Evolutionary conservation across 2,113 vertebrate species (phyloP), one percentile per base, ranked within the genome.

Genomic region (Girardinichthys multiradiatus): DNA sequence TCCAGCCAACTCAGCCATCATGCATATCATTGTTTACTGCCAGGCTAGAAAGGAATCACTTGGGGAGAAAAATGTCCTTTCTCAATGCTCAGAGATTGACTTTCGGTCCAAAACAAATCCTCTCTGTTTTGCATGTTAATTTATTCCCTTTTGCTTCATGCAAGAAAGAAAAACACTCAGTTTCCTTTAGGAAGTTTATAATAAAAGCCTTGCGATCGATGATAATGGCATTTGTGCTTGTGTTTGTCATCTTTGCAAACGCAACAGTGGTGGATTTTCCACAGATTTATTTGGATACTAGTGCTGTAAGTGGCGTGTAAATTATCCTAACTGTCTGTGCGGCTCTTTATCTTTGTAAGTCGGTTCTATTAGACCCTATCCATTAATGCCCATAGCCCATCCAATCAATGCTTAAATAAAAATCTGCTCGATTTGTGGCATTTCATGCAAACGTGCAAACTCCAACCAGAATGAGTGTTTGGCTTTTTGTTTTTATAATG

Each of bases 281-380:
- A 27, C 88, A 93, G 93, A 94, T 95, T 95, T 94, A 94, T 95
- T 92, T 93, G 91, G 93, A 93, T 94, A 92, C 92, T 93, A 92
- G 92, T 91, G 94, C 93, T 92, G 93, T 95, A 95, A 95, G 94
- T 95, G 93, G 91, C 90, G 92, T 94, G 94, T 94, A 95, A 95
- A 95, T 95, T 94, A 95, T 94, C 92, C 90, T 85, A 92, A 94
- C 93, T 92, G 93, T 94, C 93, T 66, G 84, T 94, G 91, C 86
- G 84, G 87, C 90, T 88, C 90, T 95, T 93, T 92, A 92, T 95
- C 94, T 94, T 94, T 91, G 93, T 94, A 91, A 91, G 89, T 85
- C 88, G 29, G 87, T 76, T 89, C 92, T 92, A 93, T 93, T 95
- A 92, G 89, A 92, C 86, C 87, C 91, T 85, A 90, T 89, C 91